Percentiles rank a stretch among this genome's conserved stretches.
phyloP scores from a whole-genome alignment of 2,888 invertebrate genomes.

The Eupithecia dodoneata region DNA sequence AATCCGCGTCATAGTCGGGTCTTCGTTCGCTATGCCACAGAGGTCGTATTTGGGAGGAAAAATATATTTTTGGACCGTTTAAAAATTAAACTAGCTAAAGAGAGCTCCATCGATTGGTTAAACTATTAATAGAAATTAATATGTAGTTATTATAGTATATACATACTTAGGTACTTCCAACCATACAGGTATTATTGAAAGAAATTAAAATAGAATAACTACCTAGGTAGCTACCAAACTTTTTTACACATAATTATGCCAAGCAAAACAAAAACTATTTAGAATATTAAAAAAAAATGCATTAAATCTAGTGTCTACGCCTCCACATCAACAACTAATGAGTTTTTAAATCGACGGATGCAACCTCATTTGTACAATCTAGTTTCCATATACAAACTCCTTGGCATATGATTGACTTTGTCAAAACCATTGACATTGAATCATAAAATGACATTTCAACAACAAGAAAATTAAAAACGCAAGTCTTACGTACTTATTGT shows the following conservation, averaged over 20 bases:
- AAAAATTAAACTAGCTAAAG: not conserved
- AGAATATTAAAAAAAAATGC: constrained; percentile 2
- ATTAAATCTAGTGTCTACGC: constrained; percentile 1
- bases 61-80: not conserved
- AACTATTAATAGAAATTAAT: not conserved
- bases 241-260: not conserved
- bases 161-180: no score
- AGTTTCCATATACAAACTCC: constrained; percentile 19
- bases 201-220: not conserved
- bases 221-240: not conserved
- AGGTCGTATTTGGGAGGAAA: no score
- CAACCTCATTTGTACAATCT: constrained; percentile 15
- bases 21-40: not conserved
- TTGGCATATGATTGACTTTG: constrained; percentile 15
- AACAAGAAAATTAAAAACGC: not conserved
- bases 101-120: not conserved
- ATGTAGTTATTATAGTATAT: no score
- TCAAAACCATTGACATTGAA: constrained; percentile 11
- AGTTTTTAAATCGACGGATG: constrained; percentile 8
- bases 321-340: constrained; percentile 5
- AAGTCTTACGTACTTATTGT: no score
- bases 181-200: no score
- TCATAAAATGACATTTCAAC: not conserved
- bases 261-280: not conserved
- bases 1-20: no score